Conservation (phyloP, 2,888 invertebrate species). For the Bedellia somnulentella region DNA sequence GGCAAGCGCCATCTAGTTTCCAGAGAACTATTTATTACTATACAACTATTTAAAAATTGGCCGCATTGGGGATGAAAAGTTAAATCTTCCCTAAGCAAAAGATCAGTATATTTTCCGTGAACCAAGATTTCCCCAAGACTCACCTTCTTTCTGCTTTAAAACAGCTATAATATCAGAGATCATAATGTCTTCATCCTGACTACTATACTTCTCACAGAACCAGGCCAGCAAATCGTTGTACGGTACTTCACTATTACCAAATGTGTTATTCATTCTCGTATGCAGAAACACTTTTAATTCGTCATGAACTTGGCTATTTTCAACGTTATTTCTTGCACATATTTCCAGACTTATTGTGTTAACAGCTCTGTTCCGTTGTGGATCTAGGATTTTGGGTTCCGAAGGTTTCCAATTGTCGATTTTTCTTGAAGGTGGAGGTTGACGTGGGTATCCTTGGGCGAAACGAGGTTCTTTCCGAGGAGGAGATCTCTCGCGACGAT, state of each 20-base stretch:
- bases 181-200: conserved; percentile 27
- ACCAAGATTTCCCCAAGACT: too few species aligned
- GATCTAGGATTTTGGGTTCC: neutral
- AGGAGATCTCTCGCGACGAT: too few species aligned
- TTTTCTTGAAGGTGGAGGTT: too few species aligned
- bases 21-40: too few species aligned
- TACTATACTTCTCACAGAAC: conserved; percentile 26
- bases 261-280: conserved; percentile 26
- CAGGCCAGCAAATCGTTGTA: conserved; percentile 37
- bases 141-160: too few species aligned
- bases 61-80: too few species aligned
- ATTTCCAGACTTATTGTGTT: neutral
- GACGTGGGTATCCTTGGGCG: neutral
- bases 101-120: too few species aligned
- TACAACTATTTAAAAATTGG: too few species aligned
- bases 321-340: neutral
- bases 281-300: conserved; percentile 21
- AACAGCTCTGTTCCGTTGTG: neutral
- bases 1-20: too few species aligned
- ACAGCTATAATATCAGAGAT: too few species aligned
- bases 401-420: neutral
- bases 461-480: neutral
- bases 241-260: conserved; percentile 29
- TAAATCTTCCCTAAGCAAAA: too few species aligned
- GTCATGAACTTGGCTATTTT: conserved; percentile 16